Conservation (phyloP, 1,140 invertebrate genomes). For the Nautilus pompilius region DNA sequence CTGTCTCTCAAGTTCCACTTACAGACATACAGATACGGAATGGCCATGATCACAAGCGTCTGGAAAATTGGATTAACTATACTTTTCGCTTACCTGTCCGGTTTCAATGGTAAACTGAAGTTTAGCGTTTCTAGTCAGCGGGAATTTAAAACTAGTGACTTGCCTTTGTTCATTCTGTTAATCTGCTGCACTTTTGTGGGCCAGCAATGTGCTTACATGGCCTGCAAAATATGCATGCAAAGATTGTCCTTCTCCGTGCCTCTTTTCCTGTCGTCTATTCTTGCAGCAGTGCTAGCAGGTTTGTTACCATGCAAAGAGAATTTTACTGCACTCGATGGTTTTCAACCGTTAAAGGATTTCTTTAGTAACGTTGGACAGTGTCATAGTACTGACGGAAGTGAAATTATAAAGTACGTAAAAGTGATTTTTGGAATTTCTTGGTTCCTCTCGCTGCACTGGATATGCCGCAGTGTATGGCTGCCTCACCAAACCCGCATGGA, state of each 20-base stretch:
- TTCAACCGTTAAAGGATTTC: not conserved
- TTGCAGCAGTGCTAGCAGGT: constrained; percentile 19
- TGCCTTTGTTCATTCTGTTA: constrained; percentile 8
- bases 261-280: constrained; percentile 29
- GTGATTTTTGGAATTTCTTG: constrained; percentile 48
- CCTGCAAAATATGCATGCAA: constrained; percentile 45
- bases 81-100: constrained; percentile 18
- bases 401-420: too few species aligned
- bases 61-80: constrained; percentile 27
- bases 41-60: constrained; percentile 13
- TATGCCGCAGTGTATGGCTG: constrained; percentile 95
- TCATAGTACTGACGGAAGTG: not conserved
- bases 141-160: constrained; percentile 3
- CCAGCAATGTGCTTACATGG: constrained; percentile 30
- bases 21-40: constrained; percentile 18
- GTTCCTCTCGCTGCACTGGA: constrained; percentile 84
- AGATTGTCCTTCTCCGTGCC: constrained; percentile 30
- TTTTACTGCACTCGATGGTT: not conserved
- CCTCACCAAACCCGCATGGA: constrained; percentile 95
- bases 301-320: constrained; percentile 1
- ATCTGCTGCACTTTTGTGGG: constrained; percentile 17
- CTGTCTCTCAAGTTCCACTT: constrained; percentile 23
- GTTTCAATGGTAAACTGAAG: not conserved
- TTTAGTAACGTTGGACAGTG: not conserved
- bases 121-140: not conserved